A percentile compares a stretch with the other conserved stretches of the same genome.
Evolutionary conservation across 2,888 invertebrate species (phyloP).

Genomic region (Acrocyrtus sp.): DNA sequence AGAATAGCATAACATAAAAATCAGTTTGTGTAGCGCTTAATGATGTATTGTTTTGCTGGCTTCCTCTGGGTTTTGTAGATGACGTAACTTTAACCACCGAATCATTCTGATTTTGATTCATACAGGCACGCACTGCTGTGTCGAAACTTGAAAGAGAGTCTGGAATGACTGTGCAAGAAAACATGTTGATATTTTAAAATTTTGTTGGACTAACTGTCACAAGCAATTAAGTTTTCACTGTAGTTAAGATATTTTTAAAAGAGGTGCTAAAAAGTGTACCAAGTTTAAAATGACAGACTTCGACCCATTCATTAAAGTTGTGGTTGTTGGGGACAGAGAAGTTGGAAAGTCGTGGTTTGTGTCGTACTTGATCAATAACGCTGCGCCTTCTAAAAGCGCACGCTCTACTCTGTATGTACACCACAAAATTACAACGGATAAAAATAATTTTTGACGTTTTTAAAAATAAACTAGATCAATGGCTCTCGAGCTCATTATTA

Average conservation of each 20-base stretch:
- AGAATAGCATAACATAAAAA: too few relatives aligned
- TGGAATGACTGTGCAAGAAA: too few relatives aligned
- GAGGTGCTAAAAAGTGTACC: too few relatives aligned
- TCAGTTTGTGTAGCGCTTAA: too few relatives aligned
- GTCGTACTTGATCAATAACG: conserved; percentile 83
- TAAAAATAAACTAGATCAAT: background rate
- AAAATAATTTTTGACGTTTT: background rate
- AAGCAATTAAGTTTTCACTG: too few relatives aligned
- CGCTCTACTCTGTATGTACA: conserved; percentile 83
- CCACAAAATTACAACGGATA: background rate
- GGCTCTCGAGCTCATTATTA: background rate
- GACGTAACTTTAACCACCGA: too few relatives aligned
- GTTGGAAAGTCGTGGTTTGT: conserved; percentile 92
- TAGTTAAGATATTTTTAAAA: too few relatives aligned
- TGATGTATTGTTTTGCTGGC: too few relatives aligned
- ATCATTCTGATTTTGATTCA: too few relatives aligned
- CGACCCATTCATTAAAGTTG: conserved; percentile 74
- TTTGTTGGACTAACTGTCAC: background rate
- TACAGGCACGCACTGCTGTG: too few relatives aligned
- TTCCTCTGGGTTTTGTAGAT: too few relatives aligned
- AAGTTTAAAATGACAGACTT: conserved; percentile 51
- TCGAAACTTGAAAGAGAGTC: too few relatives aligned
- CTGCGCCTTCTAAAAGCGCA: conserved; percentile 83
- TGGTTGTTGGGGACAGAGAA: conserved; percentile 90
- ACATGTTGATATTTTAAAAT: background rate